These are phyloP conservation scores for Acanthochromis polyacanthus DNA, from an alignment of 2,113 vertebrate species.

Conservation along the genomic window DNA sequence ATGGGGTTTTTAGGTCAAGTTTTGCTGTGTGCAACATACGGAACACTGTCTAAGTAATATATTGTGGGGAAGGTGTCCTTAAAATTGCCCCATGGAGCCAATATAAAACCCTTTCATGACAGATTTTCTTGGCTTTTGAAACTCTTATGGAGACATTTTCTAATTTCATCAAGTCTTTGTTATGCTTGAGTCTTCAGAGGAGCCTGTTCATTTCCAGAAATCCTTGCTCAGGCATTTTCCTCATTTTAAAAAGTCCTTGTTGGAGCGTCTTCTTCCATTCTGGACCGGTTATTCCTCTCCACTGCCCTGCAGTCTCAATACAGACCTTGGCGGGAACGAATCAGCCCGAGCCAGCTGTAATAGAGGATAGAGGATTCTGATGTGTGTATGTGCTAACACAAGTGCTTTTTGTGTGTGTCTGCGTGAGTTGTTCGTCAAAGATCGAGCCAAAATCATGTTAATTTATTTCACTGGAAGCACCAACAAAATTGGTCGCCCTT, in stretches of 20 bases:
- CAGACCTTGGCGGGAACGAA: slow-evolving; percentile 40
- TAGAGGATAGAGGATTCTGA: slow-evolving; percentile 9
- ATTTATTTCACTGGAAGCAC: slow-evolving; percentile 38
- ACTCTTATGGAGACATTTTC: not conserved
- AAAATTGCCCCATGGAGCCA: not conserved
- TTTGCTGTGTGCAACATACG: not conserved
- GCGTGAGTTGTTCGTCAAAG: slow-evolving; percentile 22
- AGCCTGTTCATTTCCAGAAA: slow-evolving; percentile 32
- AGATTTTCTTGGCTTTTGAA: not conserved
- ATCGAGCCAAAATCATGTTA: slow-evolving; percentile 38
- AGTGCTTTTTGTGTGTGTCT: slow-evolving; percentile 17
- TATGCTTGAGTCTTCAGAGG: not conserved
- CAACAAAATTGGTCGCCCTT: slow-evolving; percentile 16
- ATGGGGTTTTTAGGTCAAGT: not conserved
- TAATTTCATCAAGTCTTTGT: slow-evolving; percentile 24
- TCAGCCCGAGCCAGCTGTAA: slow-evolving; percentile 37
- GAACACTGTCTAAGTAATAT: not conserved
- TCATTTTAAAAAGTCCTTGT: slow-evolving; percentile 31
- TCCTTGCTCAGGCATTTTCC: slow-evolving; percentile 43
- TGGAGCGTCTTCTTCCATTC: slow-evolving; percentile 19
- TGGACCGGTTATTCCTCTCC: slow-evolving; percentile 17
- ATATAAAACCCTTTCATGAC: not conserved
- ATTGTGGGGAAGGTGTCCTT: not conserved
- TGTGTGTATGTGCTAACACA: slow-evolving; percentile 16
- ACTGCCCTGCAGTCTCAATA: slow-evolving; percentile 22